phyloP scores from a whole-genome alignment of 2,888 invertebrate species.

The Xestia c-nigrum region DNA sequence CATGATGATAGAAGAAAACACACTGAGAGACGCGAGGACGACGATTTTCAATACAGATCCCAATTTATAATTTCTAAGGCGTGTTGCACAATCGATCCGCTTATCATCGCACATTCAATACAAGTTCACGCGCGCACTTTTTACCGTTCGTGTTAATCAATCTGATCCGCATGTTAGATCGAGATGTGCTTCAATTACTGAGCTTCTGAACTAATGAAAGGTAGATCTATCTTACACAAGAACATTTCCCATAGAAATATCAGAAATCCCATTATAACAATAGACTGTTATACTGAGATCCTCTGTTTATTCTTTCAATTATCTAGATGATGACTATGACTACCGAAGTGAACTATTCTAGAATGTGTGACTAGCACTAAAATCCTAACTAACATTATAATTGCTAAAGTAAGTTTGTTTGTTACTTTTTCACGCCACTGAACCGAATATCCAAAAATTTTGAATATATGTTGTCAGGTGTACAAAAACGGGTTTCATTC shows the following conservation, averaged over 20 bases:
- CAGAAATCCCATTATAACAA: conserved; percentile 66
- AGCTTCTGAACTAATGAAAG: conserved; percentile 58
- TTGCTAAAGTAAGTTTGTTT: no score
- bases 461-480: no score
- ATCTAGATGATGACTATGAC: conserved; percentile 27
- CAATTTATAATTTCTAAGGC: neutral
- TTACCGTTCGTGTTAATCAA: conserved; percentile 50
- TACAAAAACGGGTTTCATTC: no score
- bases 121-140: conserved; percentile 39
- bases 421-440: no score
- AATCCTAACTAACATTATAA: conserved; percentile 8
- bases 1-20: no score
- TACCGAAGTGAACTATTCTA: conserved; percentile 11
- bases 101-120: conserved; percentile 19
- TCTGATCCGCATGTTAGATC: conserved; percentile 51
- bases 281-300: conserved; percentile 55
- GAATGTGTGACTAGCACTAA: conserved; percentile 40
- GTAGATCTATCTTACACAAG: conserved; percentile 61
- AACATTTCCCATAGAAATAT: conserved; percentile 69
- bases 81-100: conserved; percentile 22
- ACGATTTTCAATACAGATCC: neutral
- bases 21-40: neutral
- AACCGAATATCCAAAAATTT: no score
- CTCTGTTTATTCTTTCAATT: conserved; percentile 47
- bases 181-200: conserved; percentile 60